phyloP scores from a whole-genome alignment of 2,113 vertebrate species.

The Gallinago jamesoni region DNA sequence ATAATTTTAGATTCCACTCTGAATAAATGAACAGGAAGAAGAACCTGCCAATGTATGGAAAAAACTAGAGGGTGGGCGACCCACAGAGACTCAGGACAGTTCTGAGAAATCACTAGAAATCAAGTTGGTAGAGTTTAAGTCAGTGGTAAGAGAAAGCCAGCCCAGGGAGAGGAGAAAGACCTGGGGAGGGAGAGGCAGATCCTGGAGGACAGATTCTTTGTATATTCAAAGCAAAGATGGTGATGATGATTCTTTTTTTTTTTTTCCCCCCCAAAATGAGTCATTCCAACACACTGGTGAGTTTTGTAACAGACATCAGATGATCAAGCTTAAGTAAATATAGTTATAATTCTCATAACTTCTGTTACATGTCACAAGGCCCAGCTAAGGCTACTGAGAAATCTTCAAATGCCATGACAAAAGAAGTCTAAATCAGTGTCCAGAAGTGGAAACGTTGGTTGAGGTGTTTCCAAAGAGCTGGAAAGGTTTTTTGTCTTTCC shows the following conservation, averaged over 20 bases:
- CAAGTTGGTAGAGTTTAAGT: not conserved
- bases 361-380: not conserved
- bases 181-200: not conserved
- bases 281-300: not conserved
- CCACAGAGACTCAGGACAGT: not conserved
- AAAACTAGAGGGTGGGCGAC: not conserved
- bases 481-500: not conserved
- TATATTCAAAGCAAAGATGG: not conserved
- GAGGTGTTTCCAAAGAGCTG: not conserved
- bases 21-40: not conserved
- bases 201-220: not conserved
- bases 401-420: not conserved
- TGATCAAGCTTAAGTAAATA: not conserved
- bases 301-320: not conserved
- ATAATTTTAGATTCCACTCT: not conserved
- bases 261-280: not conserved
- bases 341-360: not conserved
- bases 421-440: not conserved
- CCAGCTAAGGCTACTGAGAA: not conserved
- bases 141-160: not conserved
- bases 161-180: not conserved
- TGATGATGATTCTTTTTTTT: not conserved
- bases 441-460: not conserved
- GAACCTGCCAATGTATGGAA: rapidly evolving
- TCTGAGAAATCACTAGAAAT: not conserved